Conservation (phyloP, 2,797 vertebrate species). For the Monodelphis domestica region DNA sequence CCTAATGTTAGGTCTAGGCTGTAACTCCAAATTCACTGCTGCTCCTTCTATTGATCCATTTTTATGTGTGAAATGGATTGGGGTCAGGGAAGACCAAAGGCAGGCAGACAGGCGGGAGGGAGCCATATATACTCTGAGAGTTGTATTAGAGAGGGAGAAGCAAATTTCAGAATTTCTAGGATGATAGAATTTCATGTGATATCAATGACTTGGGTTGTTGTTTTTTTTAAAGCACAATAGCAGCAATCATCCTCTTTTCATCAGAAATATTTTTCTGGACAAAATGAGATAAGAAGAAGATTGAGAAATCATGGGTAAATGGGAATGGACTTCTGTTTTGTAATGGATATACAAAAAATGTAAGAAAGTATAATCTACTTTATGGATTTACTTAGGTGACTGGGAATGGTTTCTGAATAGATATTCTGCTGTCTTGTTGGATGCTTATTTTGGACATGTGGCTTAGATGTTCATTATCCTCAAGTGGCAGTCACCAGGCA, state of each 20-base stretch:
- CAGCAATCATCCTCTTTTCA: not conserved
- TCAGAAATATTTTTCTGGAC: not conserved
- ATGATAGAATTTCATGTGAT: not conserved
- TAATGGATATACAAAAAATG: not conserved
- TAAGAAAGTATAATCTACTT: not conserved
- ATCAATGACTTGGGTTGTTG: not conserved
- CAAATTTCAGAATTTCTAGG: not conserved
- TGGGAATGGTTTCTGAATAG: not conserved
- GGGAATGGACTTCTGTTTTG: not conserved
- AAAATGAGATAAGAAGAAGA: not conserved
- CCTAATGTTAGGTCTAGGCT: too few species aligned
- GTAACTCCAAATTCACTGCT: not conserved
- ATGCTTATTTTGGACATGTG: not conserved
- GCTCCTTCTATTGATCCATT: not conserved
- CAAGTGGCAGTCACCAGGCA: not conserved
- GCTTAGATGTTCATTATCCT: not conserved
- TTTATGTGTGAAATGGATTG: not conserved
- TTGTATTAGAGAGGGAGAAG: not conserved
- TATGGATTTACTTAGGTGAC: not conserved
- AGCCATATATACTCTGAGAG: too few species aligned
- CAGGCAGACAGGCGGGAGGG: not conserved
- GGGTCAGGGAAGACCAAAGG: not conserved
- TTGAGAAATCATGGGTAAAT: not conserved
- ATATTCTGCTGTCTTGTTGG: not conserved
- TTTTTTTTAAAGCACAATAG: not conserved